Conservation (phyloP, 2,113 vertebrate genomes). For the Pachypanchax playfairii region DNA sequence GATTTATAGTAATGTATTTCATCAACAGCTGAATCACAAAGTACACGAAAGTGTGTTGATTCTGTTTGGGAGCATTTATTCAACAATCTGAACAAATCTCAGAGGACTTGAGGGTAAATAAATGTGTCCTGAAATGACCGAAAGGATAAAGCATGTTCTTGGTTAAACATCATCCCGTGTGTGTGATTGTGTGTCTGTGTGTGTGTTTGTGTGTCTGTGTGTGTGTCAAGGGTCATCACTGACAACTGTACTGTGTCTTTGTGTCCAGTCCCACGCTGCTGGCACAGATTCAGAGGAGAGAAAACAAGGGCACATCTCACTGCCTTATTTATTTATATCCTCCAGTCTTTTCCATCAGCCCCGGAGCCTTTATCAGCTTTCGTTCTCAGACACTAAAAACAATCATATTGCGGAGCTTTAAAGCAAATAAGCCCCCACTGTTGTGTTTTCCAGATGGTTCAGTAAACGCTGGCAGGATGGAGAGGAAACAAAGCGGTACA, state of each 20-base stretch:
- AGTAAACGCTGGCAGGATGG: slow-evolving; percentile 46
- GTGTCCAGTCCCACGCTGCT: slow-evolving; percentile 70
- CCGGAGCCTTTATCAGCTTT: slow-evolving; percentile 54
- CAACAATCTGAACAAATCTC: slow-evolving; percentile 8
- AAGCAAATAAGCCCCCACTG: slow-evolving; percentile 22
- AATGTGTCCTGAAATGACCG: slow-evolving; percentile 50
- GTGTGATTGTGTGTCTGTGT: slow-evolving; percentile 34
- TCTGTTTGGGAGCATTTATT: too few species aligned
- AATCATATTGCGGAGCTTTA: slow-evolving; percentile 45
- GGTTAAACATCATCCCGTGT: slow-evolving; percentile 35
- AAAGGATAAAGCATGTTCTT: slow-evolving; percentile 47
- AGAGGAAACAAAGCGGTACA: slow-evolving; percentile 24
- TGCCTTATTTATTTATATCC: slow-evolving; percentile 62
- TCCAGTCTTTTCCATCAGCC: slow-evolving; percentile 46
- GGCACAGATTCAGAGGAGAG: slow-evolving; percentile 67
- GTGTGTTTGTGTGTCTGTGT: slow-evolving; percentile 31
- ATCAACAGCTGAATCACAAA: too few species aligned
- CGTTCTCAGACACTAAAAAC: slow-evolving; percentile 44
- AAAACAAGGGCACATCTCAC: slow-evolving; percentile 71
- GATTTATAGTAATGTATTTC: too few species aligned
- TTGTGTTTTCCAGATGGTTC: slow-evolving; percentile 60
- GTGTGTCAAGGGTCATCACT: slow-evolving; percentile 44
- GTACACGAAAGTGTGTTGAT: too few species aligned
- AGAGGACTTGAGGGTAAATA: slow-evolving; percentile 5
- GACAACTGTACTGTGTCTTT: slow-evolving; percentile 70